These are phyloP conservation scores for Paratrypauchen microcephalus DNA, from an alignment of 2,797 vertebrate species.

Conservation along the genomic window DNA sequence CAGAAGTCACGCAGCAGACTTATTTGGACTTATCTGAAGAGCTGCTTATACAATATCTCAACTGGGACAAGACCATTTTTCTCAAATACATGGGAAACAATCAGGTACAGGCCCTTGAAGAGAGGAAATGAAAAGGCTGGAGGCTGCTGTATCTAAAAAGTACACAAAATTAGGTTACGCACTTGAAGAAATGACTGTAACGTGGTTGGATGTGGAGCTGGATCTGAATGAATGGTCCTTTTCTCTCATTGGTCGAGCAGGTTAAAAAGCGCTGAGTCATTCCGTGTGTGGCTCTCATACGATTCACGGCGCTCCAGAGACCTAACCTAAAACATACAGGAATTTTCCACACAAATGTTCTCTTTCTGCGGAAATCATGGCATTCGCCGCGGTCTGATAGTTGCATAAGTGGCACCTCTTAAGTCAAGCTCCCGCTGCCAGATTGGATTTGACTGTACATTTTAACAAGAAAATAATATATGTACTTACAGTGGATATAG, in stretches of 20 bases:
- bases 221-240: background rate
- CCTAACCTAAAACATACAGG: conserved; percentile 8
- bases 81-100: too few relatives aligned
- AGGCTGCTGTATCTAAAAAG: background rate
- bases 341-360: conserved; percentile 13
- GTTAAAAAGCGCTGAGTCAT: conserved; percentile 9
- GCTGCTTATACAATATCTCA: too few relatives aligned
- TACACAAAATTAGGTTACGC: background rate
- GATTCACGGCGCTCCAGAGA: background rate
- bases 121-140: background rate
- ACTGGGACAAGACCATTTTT: too few relatives aligned
- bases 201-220: background rate
- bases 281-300: background rate
- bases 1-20: too few relatives aligned
- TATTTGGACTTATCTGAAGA: too few relatives aligned
- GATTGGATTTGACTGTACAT: too few relatives aligned
- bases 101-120: too few relatives aligned
- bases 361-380: conserved; percentile 6
- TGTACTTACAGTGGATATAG: background rate
- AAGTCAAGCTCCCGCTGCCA: background rate
- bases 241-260: background rate
- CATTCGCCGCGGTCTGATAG: conserved; percentile 2
- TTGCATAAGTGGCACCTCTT: background rate
- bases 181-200: background rate
- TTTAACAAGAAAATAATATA: background rate